These are phyloP conservation scores for Dendrocincla fuliginosa DNA, from an alignment of 2,797 vertebrate species.

Conservation along the genomic window DNA sequence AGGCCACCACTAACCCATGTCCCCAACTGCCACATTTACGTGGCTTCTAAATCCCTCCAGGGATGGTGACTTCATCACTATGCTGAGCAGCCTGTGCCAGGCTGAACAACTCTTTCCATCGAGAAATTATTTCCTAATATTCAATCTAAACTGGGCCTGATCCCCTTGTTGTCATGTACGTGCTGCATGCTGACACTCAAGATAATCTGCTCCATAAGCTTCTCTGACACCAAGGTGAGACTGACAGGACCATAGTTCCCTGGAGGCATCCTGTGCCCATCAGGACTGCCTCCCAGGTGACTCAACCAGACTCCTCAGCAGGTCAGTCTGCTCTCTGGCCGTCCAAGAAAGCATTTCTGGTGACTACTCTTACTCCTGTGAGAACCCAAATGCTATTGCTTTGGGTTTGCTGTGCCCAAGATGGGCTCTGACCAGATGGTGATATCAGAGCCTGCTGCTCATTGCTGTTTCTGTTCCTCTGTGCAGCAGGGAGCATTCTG, in stretches of 20 bases:
- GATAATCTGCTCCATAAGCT: background rate
- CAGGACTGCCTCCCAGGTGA: background rate
- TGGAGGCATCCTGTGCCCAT: background rate
- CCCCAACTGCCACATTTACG: background rate
- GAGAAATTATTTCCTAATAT: background rate
- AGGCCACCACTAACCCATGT: background rate
- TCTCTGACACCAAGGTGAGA: background rate
- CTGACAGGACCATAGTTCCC: background rate
- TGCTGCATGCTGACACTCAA: background rate
- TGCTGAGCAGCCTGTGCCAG: background rate
- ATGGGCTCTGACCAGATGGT: background rate
- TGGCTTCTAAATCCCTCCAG: background rate
- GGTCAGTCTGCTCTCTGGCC: background rate
- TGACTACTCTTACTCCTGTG: background rate
- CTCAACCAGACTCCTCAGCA: background rate
- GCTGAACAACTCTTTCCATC: background rate
- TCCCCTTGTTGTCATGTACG: accelerated
- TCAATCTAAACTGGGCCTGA: background rate
- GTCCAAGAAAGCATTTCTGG: background rate
- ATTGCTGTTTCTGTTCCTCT: background rate
- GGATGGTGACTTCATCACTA: background rate
- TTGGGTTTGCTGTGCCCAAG: background rate
- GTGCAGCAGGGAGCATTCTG: background rate
- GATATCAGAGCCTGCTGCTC: background rate
- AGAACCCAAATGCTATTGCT: background rate